Conservation (phyloP, 2,797 vertebrate genomes). For the Linurgus olivaceus region DNA sequence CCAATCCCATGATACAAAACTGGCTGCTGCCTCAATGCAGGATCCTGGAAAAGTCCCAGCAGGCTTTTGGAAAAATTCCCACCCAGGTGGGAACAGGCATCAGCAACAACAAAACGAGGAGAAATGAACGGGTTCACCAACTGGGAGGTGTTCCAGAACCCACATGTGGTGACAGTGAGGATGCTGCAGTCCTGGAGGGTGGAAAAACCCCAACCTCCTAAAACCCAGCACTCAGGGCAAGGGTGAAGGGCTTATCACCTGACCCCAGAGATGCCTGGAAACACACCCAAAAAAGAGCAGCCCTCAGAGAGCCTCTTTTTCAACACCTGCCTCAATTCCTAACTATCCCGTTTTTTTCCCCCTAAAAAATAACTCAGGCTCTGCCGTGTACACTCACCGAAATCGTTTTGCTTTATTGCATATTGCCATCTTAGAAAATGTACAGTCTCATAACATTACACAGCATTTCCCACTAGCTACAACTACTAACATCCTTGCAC, state of each 20-base stretch:
- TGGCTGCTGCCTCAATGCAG: background rate
- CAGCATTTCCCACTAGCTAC: slow-evolving; percentile 71
- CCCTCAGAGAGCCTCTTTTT: background rate
- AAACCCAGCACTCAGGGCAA: background rate
- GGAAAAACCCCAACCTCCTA: background rate
- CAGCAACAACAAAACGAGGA: accelerated
- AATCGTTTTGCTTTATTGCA: slow-evolving; percentile 82
- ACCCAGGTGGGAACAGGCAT: background rate
- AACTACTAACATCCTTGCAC: slow-evolving; percentile 73
- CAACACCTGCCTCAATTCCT: background rate
- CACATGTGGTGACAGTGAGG: background rate
- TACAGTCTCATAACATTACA: slow-evolving; percentile 81
- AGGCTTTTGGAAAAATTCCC: background rate
- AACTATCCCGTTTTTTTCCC: accelerated
- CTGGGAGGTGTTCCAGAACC: background rate
- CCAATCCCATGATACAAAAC: background rate
- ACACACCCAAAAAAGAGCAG: background rate
- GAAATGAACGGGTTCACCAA: accelerated
- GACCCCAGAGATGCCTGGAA: background rate
- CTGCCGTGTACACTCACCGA: slow-evolving; percentile 55
- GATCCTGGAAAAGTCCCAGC: background rate
- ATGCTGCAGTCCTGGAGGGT: background rate
- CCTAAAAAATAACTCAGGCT: slow-evolving; percentile 20
- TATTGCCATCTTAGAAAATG: slow-evolving; percentile 78
- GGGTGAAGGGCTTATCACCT: background rate